Evolutionary conservation across 2,888 invertebrate genomes (phyloP), one percentile per base, ranked within the genome.

Genomic region (Pandemis heparana): DNA sequence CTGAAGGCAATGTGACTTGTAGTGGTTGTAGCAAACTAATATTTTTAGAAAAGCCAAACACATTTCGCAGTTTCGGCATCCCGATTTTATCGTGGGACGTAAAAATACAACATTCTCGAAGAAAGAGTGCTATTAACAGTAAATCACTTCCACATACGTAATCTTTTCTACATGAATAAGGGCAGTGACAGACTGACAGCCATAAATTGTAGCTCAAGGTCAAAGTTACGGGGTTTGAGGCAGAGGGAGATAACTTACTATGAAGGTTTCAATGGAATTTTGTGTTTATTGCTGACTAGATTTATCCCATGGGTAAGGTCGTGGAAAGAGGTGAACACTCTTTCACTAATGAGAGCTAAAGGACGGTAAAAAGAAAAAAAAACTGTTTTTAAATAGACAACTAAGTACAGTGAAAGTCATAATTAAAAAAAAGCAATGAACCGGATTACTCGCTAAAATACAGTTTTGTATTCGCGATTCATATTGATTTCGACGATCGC

Each of bases 121-220:
- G 48, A 64, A 69, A 64, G 64, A 74, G 16, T 32, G 69, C 71
- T 68, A 64, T 71, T 71, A 75, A 62, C 75, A 63, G 38, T 75
- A 75, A 75, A 75, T 75, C 75, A 71, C 71, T 75, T 71, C 71
- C 71, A 75, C 71, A 46, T 63, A 59, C 64, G 64, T 64, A 64
- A 74, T 60, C 68, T 75, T 71, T 71, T 63, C 63, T 61, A 68
- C 75, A 68, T 65, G 66, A 66, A 68, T 68, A 71, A 43, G 60
- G 48, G 48, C 68, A 16, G 10, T 43, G 68, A 67, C 71, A 71
- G 56, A 14, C 46, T 56, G 56, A 56, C 6, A 56, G n/a, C 39
- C 53, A 71, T 75, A 75, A 71, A 70, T 75, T 56, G 56, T n/a
- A 12, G 51, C 38, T 18, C 51, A 69, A 73, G 69, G 68, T 74